Evolutionary conservation across 2,113 vertebrate species (phyloP), one percentile per base, ranked within the genome.

Genomic region (Pseudorhombus dupliciocellatus): DNA sequence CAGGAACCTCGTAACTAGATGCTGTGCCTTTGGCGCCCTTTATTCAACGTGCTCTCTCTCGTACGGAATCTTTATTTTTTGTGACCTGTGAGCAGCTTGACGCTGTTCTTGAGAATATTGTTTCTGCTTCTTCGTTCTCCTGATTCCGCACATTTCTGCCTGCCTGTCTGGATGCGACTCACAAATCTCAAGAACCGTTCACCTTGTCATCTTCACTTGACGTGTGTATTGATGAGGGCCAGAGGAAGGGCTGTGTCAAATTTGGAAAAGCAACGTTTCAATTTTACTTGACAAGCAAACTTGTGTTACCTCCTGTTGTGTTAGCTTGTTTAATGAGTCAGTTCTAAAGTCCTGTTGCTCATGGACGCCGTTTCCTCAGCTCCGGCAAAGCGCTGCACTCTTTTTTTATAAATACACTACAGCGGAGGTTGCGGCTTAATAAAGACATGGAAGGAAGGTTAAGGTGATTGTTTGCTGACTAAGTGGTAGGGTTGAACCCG

Each of bases 401-500:
- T 2, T 37, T 2, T 37, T 34, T 34, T 37, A 37, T 1, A 75
- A 71, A 63, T 25, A n/a, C 53, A 60, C 56, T 67, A 25, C 48
- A 22, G 11, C 5, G 11, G 25, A 57, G 65, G 37, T 67, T 24
- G 5, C 21, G 37, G 53, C 68, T 73, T 16, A 44, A 70, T 63
- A 30, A 53, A 61, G 62, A 70, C 67, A 60, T 44, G 3, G 25
- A 60, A 28, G n/a, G 53, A 52, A 24, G 59, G 56, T 74, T 42
- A 55, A 73, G 44, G 76, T 63, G 58, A 62, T 66, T 64, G 31
- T 75, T 75, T 46, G 57, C 70, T 10, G 59, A 53, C 51, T 65
- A 68, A 75, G 69, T 81, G 76, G 63, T 62, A 26, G 73, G 51
- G 59, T 70, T 56, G 70, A 82, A 75, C 70, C 51, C 37, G 31